Conservation (phyloP, 1,140 invertebrate species). For the Araneus ventricosus region DNA sequence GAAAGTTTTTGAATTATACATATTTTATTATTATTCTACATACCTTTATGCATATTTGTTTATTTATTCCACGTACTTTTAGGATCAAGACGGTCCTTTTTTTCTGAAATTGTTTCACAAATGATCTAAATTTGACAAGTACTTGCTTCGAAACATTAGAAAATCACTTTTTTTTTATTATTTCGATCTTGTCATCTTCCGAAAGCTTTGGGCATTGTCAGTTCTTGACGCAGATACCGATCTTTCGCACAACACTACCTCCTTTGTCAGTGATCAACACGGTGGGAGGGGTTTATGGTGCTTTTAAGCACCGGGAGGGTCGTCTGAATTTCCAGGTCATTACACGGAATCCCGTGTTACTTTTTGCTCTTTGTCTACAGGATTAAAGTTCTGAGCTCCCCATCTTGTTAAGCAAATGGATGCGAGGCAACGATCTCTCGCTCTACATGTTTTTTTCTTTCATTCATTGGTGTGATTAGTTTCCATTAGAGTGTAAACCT, state of each 20-base stretch:
- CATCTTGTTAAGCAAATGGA: constrained; percentile 53
- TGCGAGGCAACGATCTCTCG: not conserved
- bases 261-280: not conserved
- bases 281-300: not conserved
- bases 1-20: too few species aligned
- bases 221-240: not conserved
- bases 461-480: not conserved
- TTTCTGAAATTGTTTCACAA: too few species aligned
- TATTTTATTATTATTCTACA: too few species aligned
- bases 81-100: too few species aligned
- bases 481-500: too few species aligned
- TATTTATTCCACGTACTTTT: too few species aligned
- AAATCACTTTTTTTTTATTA: not conserved
- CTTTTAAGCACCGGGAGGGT: constrained; percentile 24
- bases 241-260: not conserved
- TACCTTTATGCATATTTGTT: too few species aligned
- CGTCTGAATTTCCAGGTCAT: constrained; percentile 46
- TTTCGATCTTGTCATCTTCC: not conserved
- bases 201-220: not conserved
- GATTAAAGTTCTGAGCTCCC: not conserved
- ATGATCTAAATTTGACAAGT: too few species aligned
- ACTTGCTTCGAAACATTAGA: too few species aligned
- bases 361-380: not conserved
- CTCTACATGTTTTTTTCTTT: not conserved
- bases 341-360: not conserved